Conservation (phyloP, 2,888 invertebrate species). For the Marasmarcha lunaedactyla region DNA sequence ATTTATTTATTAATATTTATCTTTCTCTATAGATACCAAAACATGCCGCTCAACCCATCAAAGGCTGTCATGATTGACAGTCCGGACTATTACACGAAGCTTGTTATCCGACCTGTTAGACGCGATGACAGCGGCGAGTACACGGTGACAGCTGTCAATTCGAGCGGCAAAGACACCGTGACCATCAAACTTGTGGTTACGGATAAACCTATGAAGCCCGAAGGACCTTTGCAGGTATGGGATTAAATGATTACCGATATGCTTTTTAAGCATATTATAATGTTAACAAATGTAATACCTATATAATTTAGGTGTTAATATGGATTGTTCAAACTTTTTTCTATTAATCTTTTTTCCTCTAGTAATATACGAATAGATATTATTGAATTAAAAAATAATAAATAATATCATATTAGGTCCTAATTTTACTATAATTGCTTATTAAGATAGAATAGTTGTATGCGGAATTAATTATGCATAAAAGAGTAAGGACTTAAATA, state of each 20-base stretch:
- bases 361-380: no score
- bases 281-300: neutral
- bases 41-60: conserved; percentile 75
- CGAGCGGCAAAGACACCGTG: conserved; percentile 87
- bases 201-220: conserved; percentile 88
- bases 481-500: no score
- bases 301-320: no score
- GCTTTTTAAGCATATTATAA: neutral
- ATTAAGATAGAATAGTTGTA: no score
- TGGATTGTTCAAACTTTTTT: no score
- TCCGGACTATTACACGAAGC: conserved; percentile 88
- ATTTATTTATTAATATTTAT: no score
- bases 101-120: conserved; percentile 82
- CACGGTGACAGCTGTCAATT: conserved; percentile 86
- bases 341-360: no score
- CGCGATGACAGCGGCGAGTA: conserved; percentile 90
- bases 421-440: no score
- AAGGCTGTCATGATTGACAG: conserved; percentile 86
- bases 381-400: no score
- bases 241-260: conserved; percentile 1
- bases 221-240: conserved; percentile 86
- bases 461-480: no score
- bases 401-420: no score
- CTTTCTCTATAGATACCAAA: conserved; percentile 72
- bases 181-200: conserved; percentile 85